phyloP scores from a whole-genome alignment of 2,888 invertebrate species.

The Aphodius granarius region DNA sequence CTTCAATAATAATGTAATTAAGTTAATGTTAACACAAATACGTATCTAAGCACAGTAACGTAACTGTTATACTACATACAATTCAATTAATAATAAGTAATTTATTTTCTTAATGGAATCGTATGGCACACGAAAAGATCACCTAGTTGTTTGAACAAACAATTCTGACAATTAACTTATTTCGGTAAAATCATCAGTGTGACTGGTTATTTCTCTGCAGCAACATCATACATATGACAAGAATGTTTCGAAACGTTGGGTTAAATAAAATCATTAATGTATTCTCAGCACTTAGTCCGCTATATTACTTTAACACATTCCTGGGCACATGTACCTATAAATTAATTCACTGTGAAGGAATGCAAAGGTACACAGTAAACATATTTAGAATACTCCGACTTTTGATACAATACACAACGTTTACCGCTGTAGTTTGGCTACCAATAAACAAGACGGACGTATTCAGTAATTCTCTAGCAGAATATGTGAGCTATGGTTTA shows the following conservation, averaged over 20 bases:
- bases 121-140: too few species aligned
- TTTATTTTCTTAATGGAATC: too few species aligned
- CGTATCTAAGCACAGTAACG: too few species aligned
- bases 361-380: not conserved
- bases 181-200: too few species aligned
- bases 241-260: not conserved
- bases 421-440: not conserved
- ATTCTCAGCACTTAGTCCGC: not conserved
- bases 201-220: not conserved
- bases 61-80: too few species aligned
- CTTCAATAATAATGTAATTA: too few species aligned
- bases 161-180: too few species aligned
- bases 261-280: not conserved
- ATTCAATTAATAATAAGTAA: too few species aligned
- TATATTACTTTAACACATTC: not conserved
- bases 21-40: too few species aligned
- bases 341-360: not conserved
- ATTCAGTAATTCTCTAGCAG: not conserved
- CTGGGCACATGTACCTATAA: not conserved
- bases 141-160: too few species aligned
- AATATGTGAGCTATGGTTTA: not conserved
- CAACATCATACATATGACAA: not conserved
- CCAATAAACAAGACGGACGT: not conserved
- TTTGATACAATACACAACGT: not conserved
- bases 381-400: not conserved